Conservation (phyloP, 2,888 invertebrate genomes). For the Hydriomena furcata region DNA sequence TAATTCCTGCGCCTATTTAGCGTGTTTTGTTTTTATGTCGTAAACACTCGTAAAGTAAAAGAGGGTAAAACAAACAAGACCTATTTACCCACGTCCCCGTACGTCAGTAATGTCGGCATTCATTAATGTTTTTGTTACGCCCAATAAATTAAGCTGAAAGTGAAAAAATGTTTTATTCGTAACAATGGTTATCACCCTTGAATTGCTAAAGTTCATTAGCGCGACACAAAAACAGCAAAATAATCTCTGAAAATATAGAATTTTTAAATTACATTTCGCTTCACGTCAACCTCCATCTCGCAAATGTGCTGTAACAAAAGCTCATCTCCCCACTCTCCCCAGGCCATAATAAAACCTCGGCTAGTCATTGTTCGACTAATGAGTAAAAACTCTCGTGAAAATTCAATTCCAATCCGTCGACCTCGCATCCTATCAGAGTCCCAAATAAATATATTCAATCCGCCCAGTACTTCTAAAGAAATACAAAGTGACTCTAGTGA, state of each 20-base stretch:
- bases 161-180: slow-evolving; percentile 31
- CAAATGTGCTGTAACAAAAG: slow-evolving; percentile 56
- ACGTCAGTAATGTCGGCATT: background rate
- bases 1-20: background rate
- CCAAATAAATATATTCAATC: slow-evolving; percentile 33
- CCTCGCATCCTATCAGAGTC: slow-evolving; percentile 23
- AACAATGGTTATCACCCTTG: slow-evolving; percentile 27
- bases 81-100: background rate
- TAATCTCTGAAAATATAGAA: slow-evolving; percentile 33
- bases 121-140: background rate
- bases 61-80: background rate
- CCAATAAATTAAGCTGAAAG: slow-evolving; percentile 14
- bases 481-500: slow-evolving; percentile 23
- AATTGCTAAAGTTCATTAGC: slow-evolving; percentile 46
- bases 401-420: slow-evolving; percentile 41
- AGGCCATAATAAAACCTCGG: slow-evolving; percentile 53
- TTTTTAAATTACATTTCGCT: slow-evolving; percentile 56
- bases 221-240: slow-evolving; percentile 41
- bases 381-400: slow-evolving; percentile 51
- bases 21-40: background rate
- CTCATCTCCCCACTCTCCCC: slow-evolving; percentile 60
- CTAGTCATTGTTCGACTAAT: slow-evolving; percentile 56
- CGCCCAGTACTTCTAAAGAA: slow-evolving; percentile 22
- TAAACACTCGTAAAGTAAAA: background rate
- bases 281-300: slow-evolving; percentile 52